A percentile compares a stretch with the other conserved stretches of the same genome.
Evolutionary conservation across 2,888 invertebrate species (phyloP).

Genomic region (Drosophila melanocephala): DNA sequence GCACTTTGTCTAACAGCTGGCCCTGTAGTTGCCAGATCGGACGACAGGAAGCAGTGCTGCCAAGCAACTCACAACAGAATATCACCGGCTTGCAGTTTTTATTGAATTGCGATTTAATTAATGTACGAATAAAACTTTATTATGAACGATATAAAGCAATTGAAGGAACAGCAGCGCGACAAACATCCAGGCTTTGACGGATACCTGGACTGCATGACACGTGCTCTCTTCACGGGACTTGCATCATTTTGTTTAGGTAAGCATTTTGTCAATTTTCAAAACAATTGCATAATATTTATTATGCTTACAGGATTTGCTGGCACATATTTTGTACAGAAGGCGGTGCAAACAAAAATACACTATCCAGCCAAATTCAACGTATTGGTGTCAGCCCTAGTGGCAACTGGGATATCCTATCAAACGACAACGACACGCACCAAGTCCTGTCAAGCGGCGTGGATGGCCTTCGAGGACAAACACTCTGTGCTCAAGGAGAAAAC

Average conservation of each 20-base stretch:
- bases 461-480: constrained; percentile 85
- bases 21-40: constrained; percentile 24
- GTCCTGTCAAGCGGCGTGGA: constrained; percentile 86
- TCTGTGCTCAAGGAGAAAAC: constrained; percentile 84
- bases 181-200: constrained; percentile 86
- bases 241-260: constrained; percentile 85
- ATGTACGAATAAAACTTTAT: constrained; percentile 42
- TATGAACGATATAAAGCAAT: constrained; percentile 85
- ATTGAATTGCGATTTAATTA: constrained; percentile 2
- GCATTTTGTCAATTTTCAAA: constrained; percentile 19
- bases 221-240: constrained; percentile 85
- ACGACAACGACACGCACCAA: constrained; percentile 84
- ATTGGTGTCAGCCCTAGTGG: constrained; percentile 82
- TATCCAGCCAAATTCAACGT: constrained; percentile 84
- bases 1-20: too few relatives aligned
- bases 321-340: constrained; percentile 85
- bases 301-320: constrained; percentile 84
- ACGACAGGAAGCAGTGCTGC: constrained; percentile 4
- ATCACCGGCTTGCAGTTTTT: constrained; percentile 17
- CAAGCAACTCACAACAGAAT: neutral
- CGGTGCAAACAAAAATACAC: constrained; percentile 81
- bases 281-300: constrained; percentile 63
- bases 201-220: constrained; percentile 86
- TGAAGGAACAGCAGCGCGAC: constrained; percentile 85
- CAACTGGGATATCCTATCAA: constrained; percentile 83